Evolutionary conservation across 2,113 vertebrate genomes (phyloP).

Genomic region (Petrocephalus microphthalmus): DNA sequence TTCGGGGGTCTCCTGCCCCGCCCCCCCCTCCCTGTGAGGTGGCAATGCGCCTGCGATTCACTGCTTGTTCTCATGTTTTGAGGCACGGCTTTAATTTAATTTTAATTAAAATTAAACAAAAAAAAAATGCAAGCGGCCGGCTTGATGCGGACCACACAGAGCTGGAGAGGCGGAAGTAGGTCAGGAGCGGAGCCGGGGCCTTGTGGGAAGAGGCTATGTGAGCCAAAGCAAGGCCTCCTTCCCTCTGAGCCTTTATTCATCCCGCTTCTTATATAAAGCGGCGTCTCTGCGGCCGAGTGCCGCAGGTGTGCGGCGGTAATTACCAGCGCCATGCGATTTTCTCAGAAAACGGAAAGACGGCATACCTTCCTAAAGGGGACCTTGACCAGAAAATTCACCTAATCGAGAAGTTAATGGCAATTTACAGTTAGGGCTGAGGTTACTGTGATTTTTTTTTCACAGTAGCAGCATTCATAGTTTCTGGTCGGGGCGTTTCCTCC

Average conservation of each 20-base stretch:
- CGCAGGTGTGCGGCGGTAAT: conserved; percentile 26
- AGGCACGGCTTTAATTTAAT: conserved; percentile 16
- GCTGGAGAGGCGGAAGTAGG: conserved; percentile 30
- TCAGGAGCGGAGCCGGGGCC: conserved; percentile 19
- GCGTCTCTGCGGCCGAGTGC: not conserved
- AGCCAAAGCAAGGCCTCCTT: conserved; percentile 20
- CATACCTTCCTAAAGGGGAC: not conserved
- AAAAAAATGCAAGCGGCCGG: not conserved
- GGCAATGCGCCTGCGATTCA: not conserved
- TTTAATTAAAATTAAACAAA: conserved; percentile 12
- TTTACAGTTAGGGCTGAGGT: not conserved
- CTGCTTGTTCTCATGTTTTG: not conserved
- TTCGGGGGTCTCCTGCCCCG: not conserved
- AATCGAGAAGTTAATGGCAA: not conserved
- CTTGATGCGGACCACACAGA: conserved; percentile 19
- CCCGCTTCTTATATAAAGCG: conserved; percentile 33
- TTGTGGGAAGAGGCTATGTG: conserved; percentile 23
- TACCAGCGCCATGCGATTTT: conserved; percentile 12
- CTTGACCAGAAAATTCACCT: not conserved
- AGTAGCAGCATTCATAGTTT: not conserved
- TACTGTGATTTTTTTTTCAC: not conserved
- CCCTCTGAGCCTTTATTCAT: conserved; percentile 48
- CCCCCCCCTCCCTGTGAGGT: not conserved
- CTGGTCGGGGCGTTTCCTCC: not conserved
- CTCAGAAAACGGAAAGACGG: not conserved